Conservation (phyloP, 92 coral and sea anemone genomes). For the Galaxea fascicularis region DNA sequence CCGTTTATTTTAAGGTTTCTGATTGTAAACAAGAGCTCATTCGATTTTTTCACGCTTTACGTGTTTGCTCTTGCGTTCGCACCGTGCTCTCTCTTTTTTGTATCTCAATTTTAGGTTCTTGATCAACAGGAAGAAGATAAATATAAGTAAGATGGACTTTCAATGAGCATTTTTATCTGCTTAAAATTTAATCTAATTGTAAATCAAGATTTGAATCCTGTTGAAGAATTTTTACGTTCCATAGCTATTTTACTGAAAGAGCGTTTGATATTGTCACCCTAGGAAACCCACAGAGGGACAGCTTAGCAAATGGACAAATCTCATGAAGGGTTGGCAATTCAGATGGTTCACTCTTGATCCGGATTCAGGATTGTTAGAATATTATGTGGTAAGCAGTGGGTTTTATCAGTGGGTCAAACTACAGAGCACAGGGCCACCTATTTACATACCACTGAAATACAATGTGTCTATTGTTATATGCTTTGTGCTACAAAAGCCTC, state of each 20-base stretch:
- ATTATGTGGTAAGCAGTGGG: constrained; percentile 83
- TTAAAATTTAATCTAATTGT: too few relatives aligned
- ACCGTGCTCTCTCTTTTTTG: background rate
- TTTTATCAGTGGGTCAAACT: background rate
- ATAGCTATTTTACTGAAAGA: background rate
- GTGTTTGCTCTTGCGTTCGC: background rate
- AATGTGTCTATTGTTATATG: too few relatives aligned
- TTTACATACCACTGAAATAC: too few relatives aligned
- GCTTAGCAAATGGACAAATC: constrained; percentile 97
- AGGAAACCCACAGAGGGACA: constrained; percentile 98
- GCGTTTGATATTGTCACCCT: background rate
- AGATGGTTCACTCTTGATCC: constrained; percentile 97
- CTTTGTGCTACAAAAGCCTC: too few relatives aligned
- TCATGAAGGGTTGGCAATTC: constrained; percentile 98
- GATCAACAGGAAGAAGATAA: constrained; percentile 75
- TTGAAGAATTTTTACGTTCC: background rate
- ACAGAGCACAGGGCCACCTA: too few relatives aligned
- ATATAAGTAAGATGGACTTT: constrained; percentile 52
- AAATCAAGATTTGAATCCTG: too few relatives aligned
- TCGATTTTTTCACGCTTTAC: background rate
- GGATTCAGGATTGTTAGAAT: constrained; percentile 89
- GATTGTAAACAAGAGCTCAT: background rate
- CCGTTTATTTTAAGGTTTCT: too few relatives aligned
- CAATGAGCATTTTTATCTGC: background rate
- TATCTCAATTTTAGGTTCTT: constrained; percentile 41